Conservation (phyloP, 1,140 invertebrate species). For the Batillaria attramentaria region DNA sequence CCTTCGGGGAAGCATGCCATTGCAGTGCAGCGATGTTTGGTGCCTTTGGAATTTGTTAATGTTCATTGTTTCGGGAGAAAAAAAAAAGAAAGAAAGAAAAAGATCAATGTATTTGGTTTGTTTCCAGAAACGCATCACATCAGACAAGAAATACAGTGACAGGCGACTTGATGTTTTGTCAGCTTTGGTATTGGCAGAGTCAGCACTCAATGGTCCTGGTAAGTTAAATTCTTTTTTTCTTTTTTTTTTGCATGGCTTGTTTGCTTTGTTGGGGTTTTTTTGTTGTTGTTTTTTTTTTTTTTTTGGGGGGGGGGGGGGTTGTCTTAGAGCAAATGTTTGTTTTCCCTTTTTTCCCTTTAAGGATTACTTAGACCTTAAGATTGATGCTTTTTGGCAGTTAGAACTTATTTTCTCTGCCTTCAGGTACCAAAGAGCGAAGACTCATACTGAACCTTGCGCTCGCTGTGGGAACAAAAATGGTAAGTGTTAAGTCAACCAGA, state of each 20-base stretch:
- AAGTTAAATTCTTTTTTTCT: no score
- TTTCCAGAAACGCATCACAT: constrained; percentile 72
- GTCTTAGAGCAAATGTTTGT: no score
- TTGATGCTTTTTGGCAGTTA: no score
- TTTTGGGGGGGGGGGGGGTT: background rate
- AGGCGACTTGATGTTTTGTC: constrained; percentile 80
- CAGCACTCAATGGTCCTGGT: constrained; percentile 80
- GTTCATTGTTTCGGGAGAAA: no score
- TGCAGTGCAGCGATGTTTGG: no score
- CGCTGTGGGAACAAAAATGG: constrained; percentile 77
- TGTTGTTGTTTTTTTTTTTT: background rate
- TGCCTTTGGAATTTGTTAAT: no score
- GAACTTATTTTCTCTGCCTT: constrained; percentile 28
- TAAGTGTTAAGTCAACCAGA: constrained; percentile 41
- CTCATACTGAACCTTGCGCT: constrained; percentile 80
- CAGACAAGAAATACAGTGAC: constrained; percentile 78
- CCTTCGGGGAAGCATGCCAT: no score
- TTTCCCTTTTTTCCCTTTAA: no score
- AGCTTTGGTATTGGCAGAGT: constrained; percentile 81
- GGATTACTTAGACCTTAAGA: no score
- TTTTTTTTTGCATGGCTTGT: no score
- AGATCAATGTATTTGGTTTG: no score
- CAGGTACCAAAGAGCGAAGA: constrained; percentile 77
- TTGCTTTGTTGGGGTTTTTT: background rate
- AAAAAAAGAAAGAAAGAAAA: no score